Conservation (phyloP, 1,140 invertebrate species). For the Plectrocnemia conspersa region DNA sequence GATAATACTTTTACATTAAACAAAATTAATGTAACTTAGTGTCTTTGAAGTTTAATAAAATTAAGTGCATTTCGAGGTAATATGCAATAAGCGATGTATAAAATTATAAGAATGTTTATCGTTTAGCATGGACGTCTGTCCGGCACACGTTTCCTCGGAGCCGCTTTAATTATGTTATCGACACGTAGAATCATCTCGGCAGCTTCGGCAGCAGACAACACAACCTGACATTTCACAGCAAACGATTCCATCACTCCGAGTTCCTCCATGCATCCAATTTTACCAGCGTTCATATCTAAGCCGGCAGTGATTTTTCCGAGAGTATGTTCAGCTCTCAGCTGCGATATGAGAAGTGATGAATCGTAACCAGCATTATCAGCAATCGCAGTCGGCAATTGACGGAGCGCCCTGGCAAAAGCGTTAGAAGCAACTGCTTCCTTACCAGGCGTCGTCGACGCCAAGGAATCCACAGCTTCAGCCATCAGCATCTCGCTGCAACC, state of each 20-base stretch:
- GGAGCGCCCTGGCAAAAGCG: slow-evolving; percentile 84
- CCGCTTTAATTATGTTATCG: slow-evolving; percentile 94
- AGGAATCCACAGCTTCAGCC: slow-evolving; percentile 82
- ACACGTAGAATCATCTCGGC: slow-evolving; percentile 99
- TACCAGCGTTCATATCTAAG: slow-evolving; percentile 87
- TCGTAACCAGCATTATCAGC: slow-evolving; percentile 99
- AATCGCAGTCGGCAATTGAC: slow-evolving; percentile 89
- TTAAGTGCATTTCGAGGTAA: no score
- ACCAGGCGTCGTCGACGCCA: slow-evolving; percentile 86
- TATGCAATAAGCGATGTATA: no score
- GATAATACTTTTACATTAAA: no score
- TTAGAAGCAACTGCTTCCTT: slow-evolving; percentile 98
- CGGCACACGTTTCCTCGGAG: slow-evolving; percentile 82
- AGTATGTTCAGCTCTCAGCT: slow-evolving; percentile 85
- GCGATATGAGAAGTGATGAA: slow-evolving; percentile 88
- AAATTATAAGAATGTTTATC: slow-evolving; percentile 2
- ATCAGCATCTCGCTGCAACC: slow-evolving; percentile 93
- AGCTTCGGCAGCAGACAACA: slow-evolving; percentile 92
- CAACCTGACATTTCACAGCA: slow-evolving; percentile 92
- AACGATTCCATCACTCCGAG: slow-evolving; percentile 95
- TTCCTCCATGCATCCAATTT: slow-evolving; percentile 79
- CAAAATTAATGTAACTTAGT: no score
- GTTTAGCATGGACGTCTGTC: slow-evolving; percentile 83
- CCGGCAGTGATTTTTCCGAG: slow-evolving; percentile 72
- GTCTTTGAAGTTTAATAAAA: no score